These are phyloP conservation scores for Mastacembelus armatus DNA, from an alignment of 2,797 vertebrate species.

Conservation along the genomic window DNA sequence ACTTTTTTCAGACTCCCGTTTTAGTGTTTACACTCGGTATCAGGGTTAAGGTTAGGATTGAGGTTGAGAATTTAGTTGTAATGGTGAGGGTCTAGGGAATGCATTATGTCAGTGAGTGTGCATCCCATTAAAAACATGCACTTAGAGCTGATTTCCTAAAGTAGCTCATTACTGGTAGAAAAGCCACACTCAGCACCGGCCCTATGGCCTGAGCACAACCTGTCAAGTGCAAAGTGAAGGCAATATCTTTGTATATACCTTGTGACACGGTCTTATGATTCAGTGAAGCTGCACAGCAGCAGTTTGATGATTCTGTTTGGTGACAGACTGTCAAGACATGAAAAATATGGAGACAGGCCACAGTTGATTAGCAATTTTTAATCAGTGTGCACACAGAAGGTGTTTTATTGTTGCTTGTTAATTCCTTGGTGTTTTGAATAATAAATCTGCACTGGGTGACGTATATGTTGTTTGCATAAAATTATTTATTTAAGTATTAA, in stretches of 20 bases:
- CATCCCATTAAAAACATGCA: slow-evolving; percentile 57
- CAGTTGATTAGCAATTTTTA: slow-evolving; percentile 1
- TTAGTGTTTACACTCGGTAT: too few species aligned
- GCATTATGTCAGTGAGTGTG: slow-evolving; percentile 33
- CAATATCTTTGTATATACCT: slow-evolving; percentile 31
- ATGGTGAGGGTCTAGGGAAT: too few species aligned
- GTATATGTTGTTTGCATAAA: too few species aligned
- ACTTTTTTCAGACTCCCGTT: too few species aligned
- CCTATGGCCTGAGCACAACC: slow-evolving; percentile 38
- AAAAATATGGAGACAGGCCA: not conserved
- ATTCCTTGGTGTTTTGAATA: slow-evolving; percentile 5
- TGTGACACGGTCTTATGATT: slow-evolving; percentile 32
- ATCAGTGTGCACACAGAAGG: slow-evolving; percentile 32
- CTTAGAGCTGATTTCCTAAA: slow-evolving; percentile 53
- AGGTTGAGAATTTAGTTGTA: too few species aligned
- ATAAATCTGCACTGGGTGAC: slow-evolving; percentile 11
- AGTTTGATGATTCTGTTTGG: slow-evolving; percentile 20
- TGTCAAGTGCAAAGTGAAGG: slow-evolving; percentile 42
- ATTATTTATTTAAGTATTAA: too few species aligned
- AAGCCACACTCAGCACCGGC: slow-evolving; percentile 47
- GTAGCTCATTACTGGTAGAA: slow-evolving; percentile 68
- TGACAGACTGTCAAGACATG: slow-evolving; percentile 1
- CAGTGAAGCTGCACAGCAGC: slow-evolving; percentile 2
- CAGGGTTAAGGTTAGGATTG: too few species aligned
- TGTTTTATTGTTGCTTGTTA: slow-evolving; percentile 25